These are phyloP conservation scores for Corvus moneduloides DNA, from an alignment of 2,113 vertebrate genomes.

Conservation along the genomic window DNA sequence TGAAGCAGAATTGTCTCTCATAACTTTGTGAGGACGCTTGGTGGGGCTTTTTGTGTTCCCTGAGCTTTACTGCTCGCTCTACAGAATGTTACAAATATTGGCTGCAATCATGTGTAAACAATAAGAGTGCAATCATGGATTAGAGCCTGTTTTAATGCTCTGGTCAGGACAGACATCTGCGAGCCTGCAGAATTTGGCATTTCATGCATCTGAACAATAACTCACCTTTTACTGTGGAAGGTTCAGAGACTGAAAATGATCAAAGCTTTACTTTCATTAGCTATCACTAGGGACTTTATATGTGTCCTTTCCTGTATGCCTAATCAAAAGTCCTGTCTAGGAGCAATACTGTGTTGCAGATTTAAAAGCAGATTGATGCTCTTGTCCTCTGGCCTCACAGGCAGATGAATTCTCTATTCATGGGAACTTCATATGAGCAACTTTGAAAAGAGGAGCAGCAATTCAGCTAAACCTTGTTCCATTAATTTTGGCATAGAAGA, in stretches of 20 bases:
- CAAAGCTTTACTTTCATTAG: not conserved
- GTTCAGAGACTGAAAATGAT: not conserved
- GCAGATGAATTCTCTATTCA: not conserved
- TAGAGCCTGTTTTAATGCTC: not conserved
- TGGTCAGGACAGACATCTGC: not conserved
- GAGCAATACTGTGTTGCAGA: not conserved
- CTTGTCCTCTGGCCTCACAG: not conserved
- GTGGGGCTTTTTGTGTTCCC: not conserved
- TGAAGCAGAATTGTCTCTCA: not conserved
- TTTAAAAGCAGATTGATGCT: not conserved
- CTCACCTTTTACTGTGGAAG: not conserved
- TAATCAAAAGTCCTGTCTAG: not conserved
- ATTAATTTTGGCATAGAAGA: not conserved
- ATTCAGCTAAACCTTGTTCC: not conserved
- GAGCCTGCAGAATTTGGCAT: not conserved
- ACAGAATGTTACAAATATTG: not conserved
- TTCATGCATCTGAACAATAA: not conserved
- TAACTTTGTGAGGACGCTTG: fast-evolving
- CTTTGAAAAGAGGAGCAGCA: not conserved
- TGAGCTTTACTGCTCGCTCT: fast-evolving
- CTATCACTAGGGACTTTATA: not conserved
- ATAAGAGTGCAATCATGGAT: not conserved
- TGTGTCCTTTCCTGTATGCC: not conserved
- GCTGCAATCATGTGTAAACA: not conserved
- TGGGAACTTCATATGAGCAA: not conserved